Evolutionary conservation across 2,113 vertebrate genomes (phyloP).

Genomic region (Excalfactoria chinensis): DNA sequence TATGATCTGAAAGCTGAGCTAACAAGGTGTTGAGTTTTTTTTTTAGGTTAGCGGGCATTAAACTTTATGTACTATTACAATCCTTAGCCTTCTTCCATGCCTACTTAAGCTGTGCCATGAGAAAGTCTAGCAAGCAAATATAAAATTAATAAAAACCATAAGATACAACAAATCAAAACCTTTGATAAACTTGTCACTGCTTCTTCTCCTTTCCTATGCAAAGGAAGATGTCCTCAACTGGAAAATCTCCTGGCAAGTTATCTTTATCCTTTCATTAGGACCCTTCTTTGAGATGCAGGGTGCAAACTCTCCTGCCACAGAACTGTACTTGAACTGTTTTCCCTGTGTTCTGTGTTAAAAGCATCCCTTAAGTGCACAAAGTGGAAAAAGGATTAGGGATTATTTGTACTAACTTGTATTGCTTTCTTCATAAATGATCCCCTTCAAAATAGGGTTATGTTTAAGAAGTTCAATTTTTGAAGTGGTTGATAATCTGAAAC

Average conservation of each 20-base stretch:
- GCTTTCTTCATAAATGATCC: not conserved
- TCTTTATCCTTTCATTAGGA: not conserved
- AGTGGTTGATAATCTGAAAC: not conserved
- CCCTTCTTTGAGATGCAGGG: not conserved
- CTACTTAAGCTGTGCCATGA: not conserved
- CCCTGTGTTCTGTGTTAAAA: not conserved
- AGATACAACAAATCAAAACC: not conserved
- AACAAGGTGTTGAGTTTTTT: not conserved
- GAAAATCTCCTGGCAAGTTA: not conserved
- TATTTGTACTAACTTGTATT: not conserved
- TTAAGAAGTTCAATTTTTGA: not conserved
- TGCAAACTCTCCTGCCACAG: not conserved
- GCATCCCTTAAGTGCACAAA: not conserved
- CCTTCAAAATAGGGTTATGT: not conserved
- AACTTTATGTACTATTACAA: not conserved
- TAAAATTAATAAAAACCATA: not conserved
- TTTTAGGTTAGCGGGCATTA: not conserved
- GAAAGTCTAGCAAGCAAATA: not conserved
- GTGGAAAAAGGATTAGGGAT: not conserved
- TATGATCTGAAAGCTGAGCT: not conserved
- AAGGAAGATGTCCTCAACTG: not conserved
- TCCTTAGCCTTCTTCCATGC: not conserved
- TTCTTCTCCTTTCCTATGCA: not conserved
- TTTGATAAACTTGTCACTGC: not conserved
- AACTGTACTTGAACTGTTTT: conserved; percentile 31